Conservation (phyloP, 2,113 vertebrate species). For the Antigone vipio region DNA sequence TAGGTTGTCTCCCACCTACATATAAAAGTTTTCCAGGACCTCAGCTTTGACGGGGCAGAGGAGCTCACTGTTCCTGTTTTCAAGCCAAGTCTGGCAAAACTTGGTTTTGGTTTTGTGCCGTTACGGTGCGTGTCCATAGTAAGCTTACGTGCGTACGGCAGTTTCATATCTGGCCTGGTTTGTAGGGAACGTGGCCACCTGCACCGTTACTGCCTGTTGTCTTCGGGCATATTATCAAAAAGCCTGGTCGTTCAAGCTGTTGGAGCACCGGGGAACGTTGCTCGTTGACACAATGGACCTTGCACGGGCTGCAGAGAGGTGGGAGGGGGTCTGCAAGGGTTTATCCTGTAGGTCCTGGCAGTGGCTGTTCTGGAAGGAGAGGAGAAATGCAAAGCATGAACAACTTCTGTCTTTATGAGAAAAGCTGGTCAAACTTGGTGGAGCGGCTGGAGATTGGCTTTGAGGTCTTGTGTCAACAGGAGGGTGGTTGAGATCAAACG, state of each 20-base stretch:
- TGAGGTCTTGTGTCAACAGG: neutral
- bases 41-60: neutral
- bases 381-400: neutral
- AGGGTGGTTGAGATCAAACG: neutral
- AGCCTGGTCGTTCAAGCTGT: no score
- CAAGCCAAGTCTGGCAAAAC: neutral
- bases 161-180: neutral
- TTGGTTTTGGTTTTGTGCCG: neutral
- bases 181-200: neutral
- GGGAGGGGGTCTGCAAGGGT: neutral
- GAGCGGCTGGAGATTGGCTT: neutral
- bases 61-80: neutral
- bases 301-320: fast-evolving
- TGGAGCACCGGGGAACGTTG: fast-evolving
- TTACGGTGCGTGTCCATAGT: neutral
- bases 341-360: neutral
- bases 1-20: neutral
- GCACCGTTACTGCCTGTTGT: fast-evolving
- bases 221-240: neutral
- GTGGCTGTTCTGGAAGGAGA: neutral
- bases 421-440: neutral
- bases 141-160: fast-evolving
- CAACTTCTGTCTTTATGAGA: neutral
- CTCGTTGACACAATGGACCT: fast-evolving
- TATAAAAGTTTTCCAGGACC: neutral